phyloP scores from a whole-genome alignment of 2,888 invertebrate genomes.

The Harpalus rufipes region DNA sequence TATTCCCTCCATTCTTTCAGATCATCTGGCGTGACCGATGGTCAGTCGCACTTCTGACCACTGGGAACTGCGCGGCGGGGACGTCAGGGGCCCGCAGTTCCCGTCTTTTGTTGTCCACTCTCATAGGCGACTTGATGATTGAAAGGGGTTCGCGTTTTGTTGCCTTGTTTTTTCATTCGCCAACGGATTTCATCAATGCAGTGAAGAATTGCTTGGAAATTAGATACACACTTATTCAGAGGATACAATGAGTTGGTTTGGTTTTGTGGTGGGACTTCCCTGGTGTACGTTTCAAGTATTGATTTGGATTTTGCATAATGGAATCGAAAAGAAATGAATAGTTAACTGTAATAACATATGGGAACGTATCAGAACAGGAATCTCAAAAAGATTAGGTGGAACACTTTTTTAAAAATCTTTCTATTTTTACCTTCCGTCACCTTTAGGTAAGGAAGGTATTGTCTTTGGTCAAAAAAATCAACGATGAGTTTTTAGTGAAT shows the following conservation, averaged over 20 bases:
- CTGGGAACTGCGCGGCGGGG: neutral
- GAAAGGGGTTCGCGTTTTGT: conserved; percentile 60
- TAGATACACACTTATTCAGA: conserved; percentile 26
- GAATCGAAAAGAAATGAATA: too few species aligned
- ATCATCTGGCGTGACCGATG: conserved; percentile 65
- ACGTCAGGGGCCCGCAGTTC: conserved; percentile 25
- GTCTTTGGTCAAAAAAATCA: too few species aligned
- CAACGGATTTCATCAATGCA: conserved; percentile 40
- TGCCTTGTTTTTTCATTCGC: conserved; percentile 33
- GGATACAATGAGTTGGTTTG: conserved; percentile 6
- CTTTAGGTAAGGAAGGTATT: too few species aligned
- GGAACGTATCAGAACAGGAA: too few species aligned
- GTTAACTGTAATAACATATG: too few species aligned
- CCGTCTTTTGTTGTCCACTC: conserved; percentile 61
- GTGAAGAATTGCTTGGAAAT: conserved; percentile 28
- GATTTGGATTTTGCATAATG: too few species aligned
- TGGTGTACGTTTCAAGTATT: too few species aligned
- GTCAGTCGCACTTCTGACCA: conserved; percentile 57
- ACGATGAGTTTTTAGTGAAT: too few species aligned
- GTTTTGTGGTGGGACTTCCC: neutral
- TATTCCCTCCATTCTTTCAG: conserved; percentile 64
- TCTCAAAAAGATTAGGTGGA: too few species aligned
- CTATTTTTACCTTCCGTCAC: too few species aligned
- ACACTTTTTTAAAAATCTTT: too few species aligned
- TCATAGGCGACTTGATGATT: conserved; percentile 57